A percentile compares a stretch with the other conserved stretches of the same genome.
Evolutionary conservation across 30 jellyfish, hydroid and myxozoan species (phyloP).

Genomic region (Aurelia aurita complex sp. Pacific): DNA sequence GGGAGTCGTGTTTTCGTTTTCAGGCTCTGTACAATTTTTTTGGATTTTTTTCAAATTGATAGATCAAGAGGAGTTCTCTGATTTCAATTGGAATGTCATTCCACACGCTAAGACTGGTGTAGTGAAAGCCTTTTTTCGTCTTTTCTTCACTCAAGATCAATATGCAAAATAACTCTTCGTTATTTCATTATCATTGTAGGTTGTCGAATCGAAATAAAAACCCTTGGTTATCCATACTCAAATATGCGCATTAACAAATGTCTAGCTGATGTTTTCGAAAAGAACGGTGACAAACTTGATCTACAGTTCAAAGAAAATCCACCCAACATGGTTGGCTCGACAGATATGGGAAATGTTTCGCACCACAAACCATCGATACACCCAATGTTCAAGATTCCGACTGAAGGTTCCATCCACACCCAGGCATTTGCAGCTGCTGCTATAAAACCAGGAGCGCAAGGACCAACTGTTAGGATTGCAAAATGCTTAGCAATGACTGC

Average conservation of each 20-base stretch:
- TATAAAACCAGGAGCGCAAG: constrained; percentile 73
- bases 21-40: too few relatives aligned
- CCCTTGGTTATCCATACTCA: constrained; percentile 59
- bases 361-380: constrained; percentile 89
- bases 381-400: constrained; percentile 80
- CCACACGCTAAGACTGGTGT: too few relatives aligned
- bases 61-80: too few relatives aligned
- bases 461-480: constrained; percentile 59
- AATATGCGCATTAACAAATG: constrained; percentile 54
- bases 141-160: too few relatives aligned
- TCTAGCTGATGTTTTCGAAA: constrained; percentile 52
- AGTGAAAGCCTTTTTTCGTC: too few relatives aligned
- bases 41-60: too few relatives aligned
- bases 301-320: constrained; percentile 52
- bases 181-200: constrained; percentile 34
- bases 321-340: constrained; percentile 79
- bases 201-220: constrained; percentile 55
- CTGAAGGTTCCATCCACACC: constrained; percentile 80
- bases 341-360: constrained; percentile 98
- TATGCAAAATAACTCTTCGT: too few relatives aligned
- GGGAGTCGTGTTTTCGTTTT: too few relatives aligned
- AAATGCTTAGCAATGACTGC: constrained; percentile 74
- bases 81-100: too few relatives aligned
- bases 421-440: constrained; percentile 80
- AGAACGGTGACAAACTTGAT: constrained; percentile 61